Conservation (phyloP, 2,797 vertebrate species). For the Falco cherrug region DNA sequence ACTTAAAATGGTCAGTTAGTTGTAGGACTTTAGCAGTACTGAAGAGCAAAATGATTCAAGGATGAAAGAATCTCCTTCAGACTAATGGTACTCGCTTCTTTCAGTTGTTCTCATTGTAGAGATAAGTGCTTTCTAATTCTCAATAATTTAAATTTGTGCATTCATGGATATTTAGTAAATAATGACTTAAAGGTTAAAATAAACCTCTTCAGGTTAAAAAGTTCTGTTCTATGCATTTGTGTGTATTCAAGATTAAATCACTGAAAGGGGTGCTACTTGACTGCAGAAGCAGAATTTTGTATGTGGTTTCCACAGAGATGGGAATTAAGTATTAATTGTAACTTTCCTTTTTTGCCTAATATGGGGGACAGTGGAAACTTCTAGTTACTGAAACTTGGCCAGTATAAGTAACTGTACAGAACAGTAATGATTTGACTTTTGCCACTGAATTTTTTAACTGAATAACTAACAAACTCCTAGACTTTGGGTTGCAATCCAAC, state of each 20-base stretch:
- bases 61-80: background rate
- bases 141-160: background rate
- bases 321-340: background rate
- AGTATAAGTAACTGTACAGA: background rate
- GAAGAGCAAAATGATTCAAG: background rate
- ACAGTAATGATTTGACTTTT: background rate
- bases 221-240: background rate
- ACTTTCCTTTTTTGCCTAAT: background rate
- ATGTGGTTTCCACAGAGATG: background rate
- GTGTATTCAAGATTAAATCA: background rate
- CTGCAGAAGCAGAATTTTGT: background rate
- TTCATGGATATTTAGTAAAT: background rate
- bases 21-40: background rate
- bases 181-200: background rate
- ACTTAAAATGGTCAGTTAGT: background rate
- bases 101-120: background rate
- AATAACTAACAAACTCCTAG: background rate
- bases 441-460: background rate
- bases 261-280: background rate
- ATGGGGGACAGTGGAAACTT: background rate
- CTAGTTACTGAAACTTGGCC: background rate
- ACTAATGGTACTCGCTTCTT: background rate
- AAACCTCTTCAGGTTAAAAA: no score
- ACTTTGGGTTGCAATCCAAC: background rate
- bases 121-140: background rate